phyloP scores from a whole-genome alignment of 2,113 vertebrate genomes.

The Jaculus jaculus region DNA sequence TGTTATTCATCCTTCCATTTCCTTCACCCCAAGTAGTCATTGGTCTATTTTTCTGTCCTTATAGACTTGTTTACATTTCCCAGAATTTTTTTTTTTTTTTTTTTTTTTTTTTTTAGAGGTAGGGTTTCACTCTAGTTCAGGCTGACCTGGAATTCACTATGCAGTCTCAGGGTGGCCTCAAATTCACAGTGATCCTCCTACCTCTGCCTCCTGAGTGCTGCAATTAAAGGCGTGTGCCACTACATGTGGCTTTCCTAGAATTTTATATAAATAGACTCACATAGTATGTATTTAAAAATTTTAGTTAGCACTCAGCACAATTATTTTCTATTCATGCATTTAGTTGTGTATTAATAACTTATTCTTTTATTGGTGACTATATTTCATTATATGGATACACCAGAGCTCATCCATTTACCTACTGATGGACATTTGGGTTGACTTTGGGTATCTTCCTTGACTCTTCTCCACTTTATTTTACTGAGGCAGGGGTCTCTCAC shows the following conservation, averaged over 20 bases:
- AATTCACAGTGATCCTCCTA: no score
- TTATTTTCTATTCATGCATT: background rate
- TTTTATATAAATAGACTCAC: background rate
- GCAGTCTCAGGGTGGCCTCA: no score
- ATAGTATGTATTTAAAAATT: background rate
- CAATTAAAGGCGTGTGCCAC: no score
- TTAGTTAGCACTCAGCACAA: background rate
- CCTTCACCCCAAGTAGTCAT: background rate
- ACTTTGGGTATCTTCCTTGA: background rate
- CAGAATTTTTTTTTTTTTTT: no score
- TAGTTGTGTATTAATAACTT: slow-evolving; percentile 17
- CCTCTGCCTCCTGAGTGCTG: no score
- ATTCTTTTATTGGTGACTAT: background rate
- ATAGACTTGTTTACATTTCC: background rate
- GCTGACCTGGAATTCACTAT: no score
- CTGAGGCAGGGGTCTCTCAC: background rate
- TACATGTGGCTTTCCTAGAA: no score
- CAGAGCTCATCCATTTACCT: slow-evolving; percentile 3
- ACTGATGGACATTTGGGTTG: background rate
- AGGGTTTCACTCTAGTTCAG: no score
- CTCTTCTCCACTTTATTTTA: background rate
- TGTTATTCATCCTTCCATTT: background rate
- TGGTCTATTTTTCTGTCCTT: background rate
- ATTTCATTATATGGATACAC: slow-evolving; percentile 2
- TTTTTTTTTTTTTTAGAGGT: no score